Conservation (phyloP, 92 coral and sea anemone genomes). For the Heteractis magnifica region DNA sequence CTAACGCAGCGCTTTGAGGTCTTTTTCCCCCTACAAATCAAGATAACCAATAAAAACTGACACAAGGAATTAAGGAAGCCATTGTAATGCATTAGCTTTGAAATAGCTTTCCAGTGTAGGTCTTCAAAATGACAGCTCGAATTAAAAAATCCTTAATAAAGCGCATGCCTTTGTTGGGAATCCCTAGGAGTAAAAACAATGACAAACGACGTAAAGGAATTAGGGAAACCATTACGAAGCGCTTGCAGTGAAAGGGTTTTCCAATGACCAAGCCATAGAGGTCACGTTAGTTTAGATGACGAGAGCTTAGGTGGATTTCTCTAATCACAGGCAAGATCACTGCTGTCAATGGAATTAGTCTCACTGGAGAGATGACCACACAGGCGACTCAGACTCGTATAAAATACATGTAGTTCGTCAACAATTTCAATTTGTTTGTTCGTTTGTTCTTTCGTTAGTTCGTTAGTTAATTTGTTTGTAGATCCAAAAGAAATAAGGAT, state of each 20-base stretch:
- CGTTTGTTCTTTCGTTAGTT: too few species aligned
- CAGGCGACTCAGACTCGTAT: not conserved
- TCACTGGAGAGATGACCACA: constrained; percentile 8
- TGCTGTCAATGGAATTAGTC: constrained; percentile 21
- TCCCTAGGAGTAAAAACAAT: not conserved
- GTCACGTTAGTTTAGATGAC: constrained; percentile 7
- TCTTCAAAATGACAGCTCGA: constrained; percentile 1
- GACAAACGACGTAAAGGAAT: not conserved
- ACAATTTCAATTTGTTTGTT: too few species aligned
- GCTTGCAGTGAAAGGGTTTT: constrained; percentile 22
- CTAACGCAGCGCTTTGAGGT: not conserved
- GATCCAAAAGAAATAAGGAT: too few species aligned
- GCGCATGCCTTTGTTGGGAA: not conserved
- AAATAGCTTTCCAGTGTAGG: constrained; percentile 5
- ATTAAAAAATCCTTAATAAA: not conserved
- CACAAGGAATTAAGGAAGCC: constrained; percentile 10
- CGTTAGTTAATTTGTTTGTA: too few species aligned
- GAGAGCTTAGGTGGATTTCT: constrained; percentile 14
- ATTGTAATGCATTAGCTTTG: constrained; percentile 3
- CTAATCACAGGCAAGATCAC: constrained; percentile 1
- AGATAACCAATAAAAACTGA: not conserved
- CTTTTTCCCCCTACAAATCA: not conserved
- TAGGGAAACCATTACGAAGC: constrained; percentile 20
- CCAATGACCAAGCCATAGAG: constrained; percentile 15
- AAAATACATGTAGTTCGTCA: too few species aligned